These are phyloP conservation scores for Drosophila hamatofila DNA, from an alignment of 2,888 invertebrate species.

Conservation along the genomic window DNA sequence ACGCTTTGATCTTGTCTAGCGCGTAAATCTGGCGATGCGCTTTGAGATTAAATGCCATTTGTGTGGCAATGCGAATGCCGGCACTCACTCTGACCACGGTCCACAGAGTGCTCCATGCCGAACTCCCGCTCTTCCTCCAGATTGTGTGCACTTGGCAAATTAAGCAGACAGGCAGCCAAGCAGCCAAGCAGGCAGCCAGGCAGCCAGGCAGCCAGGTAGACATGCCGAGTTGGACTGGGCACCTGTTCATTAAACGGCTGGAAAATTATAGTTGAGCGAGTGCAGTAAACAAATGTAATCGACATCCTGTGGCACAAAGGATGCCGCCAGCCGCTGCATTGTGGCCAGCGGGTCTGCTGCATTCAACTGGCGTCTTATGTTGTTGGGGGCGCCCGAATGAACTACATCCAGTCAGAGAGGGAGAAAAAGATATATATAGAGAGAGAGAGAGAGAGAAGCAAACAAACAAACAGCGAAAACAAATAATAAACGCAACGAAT, in stretches of 20 bases:
- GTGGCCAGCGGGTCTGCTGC: conserved; percentile 41
- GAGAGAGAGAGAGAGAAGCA: neutral
- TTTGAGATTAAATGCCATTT: conserved; percentile 77
- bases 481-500: conserved; percentile 76
- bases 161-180: conserved; percentile 44
- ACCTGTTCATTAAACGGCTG: conserved; percentile 75
- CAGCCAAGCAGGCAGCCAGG: conserved; percentile 27
- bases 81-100: conserved; percentile 51
- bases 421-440: neutral
- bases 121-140: neutral
- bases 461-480: conserved; percentile 43
- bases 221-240: conserved; percentile 33
- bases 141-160: conserved; percentile 59
- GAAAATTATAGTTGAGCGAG: conserved; percentile 73
- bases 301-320: conserved; percentile 76
- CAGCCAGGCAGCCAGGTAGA: neutral
- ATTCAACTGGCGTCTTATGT: conserved; percentile 20
- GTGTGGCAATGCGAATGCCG: conserved; percentile 55
- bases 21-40: conserved; percentile 77
- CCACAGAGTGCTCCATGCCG: neutral
- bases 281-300: conserved; percentile 79
- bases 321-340: conserved; percentile 51
- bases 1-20: conserved; percentile 77
- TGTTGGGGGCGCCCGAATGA: conserved; percentile 57
- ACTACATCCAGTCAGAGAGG: conserved; percentile 29